Conservation (phyloP, 2,113 vertebrate species). For the human (Homo sapiens) region GRCh38 chr11:105067501-105068000, state of each 20-base stretch:
- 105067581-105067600: conserved; percentile 30
- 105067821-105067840: neutral
- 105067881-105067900: neutral
- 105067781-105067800: neutral
- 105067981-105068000: neutral
- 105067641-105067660: neutral
- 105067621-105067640: no score
- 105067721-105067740: neutral
- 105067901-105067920: neutral
- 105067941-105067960: neutral
- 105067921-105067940: neutral
- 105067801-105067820: neutral
- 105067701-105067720: fast-evolving
- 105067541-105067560: conserved; percentile 49
- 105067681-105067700: neutral
- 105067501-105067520: no score
- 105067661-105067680: conserved; percentile 42
- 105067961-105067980: neutral
- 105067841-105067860: neutral
- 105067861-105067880: neutral
- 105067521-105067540: neutral
- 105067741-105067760: neutral
- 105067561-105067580: neutral
- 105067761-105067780: neutral
- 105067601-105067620: neutral